Evolutionary conservation across 2,797 vertebrate species (phyloP), one percentile per base, ranked within the genome.

Genomic region (Trematomus bernacchii): DNA sequence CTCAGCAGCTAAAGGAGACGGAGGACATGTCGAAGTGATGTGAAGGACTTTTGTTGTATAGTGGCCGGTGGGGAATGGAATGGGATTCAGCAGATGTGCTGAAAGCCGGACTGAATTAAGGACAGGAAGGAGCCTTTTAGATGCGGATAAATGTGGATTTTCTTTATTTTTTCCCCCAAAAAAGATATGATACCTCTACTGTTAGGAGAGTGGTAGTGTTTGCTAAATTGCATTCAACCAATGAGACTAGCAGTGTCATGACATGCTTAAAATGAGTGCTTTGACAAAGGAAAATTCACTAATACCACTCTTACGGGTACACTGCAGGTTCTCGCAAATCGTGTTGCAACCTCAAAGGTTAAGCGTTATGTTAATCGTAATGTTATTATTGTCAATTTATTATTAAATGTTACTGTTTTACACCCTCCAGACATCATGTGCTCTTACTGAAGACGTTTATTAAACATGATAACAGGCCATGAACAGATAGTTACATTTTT

Each of bases 71-170:
- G 82, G 87, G 80, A 88, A 46, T 71, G 64, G 46, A 67, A 58
- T 73, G 64, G 71, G 74, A 86, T 73, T 81, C 71, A 85, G 79
- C 86, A 89, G 86, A 90, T 85, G 87, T 86, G 85, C 83, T 76
- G 76, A 76, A 76, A 61, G 79, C 65, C 66, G 73, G 79, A 75
- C 87, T 62, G 71, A 89, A 87, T 76, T 77, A 54, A 62, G 66
- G 80, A 76, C 76, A 68, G 66, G 46, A 51, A 61, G 70, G 59
- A 80, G 58, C 15, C 1, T 66, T 79, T 71, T 30, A 62, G 30
- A 27, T 6, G 2, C 51, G 43, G 61, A 44, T 10, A 43, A 59
- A 33, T 51, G 21, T 13, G 12, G 27, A 78, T 44, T 43, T 67
- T 71, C 46, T 16, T 7, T 62, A n/a, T 42, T 63, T 76, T 51